phyloP scores from a whole-genome alignment of 2,888 invertebrate genomes.

The Drosophila ezoana region DNA sequence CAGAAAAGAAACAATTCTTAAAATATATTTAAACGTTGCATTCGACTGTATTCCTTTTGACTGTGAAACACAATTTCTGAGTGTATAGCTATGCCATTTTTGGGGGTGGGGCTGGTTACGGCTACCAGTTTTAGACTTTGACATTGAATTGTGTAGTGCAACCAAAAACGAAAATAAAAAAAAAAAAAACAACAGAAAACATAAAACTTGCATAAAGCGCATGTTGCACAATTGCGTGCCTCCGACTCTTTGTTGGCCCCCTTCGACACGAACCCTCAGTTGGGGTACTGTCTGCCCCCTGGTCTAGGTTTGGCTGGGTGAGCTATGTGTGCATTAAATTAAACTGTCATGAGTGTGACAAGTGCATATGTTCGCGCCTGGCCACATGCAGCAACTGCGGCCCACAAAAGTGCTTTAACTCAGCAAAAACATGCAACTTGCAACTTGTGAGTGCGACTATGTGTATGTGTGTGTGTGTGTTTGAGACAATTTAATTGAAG shows the following conservation, averaged over 20 bases:
- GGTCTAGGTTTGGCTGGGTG: constrained; percentile 47
- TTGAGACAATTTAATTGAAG: constrained; percentile 70
- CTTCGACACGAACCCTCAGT: not conserved
- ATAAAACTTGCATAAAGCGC: constrained; percentile 64
- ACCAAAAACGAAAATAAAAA: constrained; percentile 32
- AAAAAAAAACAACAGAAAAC: constrained; percentile 11
- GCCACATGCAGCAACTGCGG: constrained; percentile 42
- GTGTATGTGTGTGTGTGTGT: constrained; percentile 20
- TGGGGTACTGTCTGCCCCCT: constrained; percentile 18
- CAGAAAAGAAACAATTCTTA: too few relatives aligned
- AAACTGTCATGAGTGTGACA: constrained; percentile 81
- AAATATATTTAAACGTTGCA: too few relatives aligned
- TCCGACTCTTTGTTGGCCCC: constrained; percentile 25
- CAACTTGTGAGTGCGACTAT: constrained; percentile 15
- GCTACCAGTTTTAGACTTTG: constrained; percentile 62
- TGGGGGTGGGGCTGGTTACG: constrained; percentile 19
- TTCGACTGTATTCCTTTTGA: not conserved
- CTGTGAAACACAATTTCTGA: constrained; percentile 5
- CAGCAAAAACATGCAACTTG: constrained; percentile 77
- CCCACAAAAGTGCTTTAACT: constrained; percentile 66
- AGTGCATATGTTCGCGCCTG: constrained; percentile 79
- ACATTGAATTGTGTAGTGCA: constrained; percentile 69
- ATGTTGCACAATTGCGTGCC: constrained; percentile 79
- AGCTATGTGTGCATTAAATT: constrained; percentile 80
- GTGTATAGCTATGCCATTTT: constrained; percentile 4